These are phyloP conservation scores for Athalia circularis DNA, from an alignment of 2,888 invertebrate genomes.

Conservation along the genomic window DNA sequence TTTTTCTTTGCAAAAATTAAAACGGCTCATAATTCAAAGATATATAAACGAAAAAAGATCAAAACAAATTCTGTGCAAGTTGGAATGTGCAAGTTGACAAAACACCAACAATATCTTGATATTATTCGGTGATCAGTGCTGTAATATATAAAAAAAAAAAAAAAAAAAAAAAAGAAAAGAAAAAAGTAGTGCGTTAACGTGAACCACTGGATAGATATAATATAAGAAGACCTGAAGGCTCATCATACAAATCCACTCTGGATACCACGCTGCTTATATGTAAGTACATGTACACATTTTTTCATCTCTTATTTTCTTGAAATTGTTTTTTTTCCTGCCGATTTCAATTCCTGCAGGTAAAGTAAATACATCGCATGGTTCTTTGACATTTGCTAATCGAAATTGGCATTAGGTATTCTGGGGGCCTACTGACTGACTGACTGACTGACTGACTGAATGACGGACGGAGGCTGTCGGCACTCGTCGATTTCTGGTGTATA, in stretches of 20 bases:
- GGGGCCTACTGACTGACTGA: constrained; percentile 49
- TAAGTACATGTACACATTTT: constrained; percentile 60
- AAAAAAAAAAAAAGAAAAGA: too few relatives aligned
- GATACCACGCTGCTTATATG: constrained; percentile 71
- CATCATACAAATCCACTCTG: constrained; percentile 66
- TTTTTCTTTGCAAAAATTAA: constrained; percentile 7
- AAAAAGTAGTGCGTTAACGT: constrained; percentile 54
- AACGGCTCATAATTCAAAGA: neutral
- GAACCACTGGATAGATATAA: constrained; percentile 65
- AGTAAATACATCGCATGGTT: constrained; percentile 47
- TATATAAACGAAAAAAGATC: neutral
- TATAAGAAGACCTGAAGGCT: constrained; percentile 64
- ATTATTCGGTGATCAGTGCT: constrained; percentile 58
- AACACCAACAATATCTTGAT: neutral
- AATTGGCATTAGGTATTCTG: constrained; percentile 55
- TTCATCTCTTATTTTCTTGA: neutral
- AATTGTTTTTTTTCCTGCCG: neutral
- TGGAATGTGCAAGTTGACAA: constrained; percentile 47
- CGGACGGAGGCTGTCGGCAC: too few relatives aligned
- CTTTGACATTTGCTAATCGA: constrained; percentile 55
- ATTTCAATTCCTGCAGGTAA: neutral
- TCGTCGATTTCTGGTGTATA: too few relatives aligned
- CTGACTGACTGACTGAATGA: too few relatives aligned
- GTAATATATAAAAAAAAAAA: too few relatives aligned
- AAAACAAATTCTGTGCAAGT: constrained; percentile 14